These are phyloP conservation scores for Halcyon smyrnensis DNA, from an alignment of 2,797 vertebrate genomes.

Conservation along the genomic window DNA sequence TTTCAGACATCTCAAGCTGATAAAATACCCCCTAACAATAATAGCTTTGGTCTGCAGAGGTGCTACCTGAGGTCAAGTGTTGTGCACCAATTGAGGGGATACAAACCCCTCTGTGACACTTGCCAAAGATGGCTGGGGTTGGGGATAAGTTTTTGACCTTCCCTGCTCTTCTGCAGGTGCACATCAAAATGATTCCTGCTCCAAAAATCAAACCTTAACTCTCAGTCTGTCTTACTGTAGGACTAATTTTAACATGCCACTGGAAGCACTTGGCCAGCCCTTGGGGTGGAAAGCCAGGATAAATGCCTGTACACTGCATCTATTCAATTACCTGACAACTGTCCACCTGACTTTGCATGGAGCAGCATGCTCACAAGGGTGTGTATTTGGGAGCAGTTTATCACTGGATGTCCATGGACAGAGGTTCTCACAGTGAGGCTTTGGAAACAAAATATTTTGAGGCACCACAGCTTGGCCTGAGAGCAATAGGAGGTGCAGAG, in stretches of 20 bases:
- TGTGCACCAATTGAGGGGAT: rapidly evolving
- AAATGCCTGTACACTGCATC: neutral
- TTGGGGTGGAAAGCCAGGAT: neutral
- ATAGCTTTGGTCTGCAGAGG: neutral
- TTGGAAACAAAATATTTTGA: neutral
- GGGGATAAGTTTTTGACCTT: neutral
- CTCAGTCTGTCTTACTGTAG: neutral
- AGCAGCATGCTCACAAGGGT: neutral
- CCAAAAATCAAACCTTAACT: neutral
- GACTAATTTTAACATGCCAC: neutral
- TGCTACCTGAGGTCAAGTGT: no score
- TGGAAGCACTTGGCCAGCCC: neutral
- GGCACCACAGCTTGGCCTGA: neutral
- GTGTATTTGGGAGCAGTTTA: neutral
- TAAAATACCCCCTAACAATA: neutral
- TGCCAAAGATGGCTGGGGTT: neutral
- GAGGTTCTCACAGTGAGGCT: neutral
- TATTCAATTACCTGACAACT: neutral
- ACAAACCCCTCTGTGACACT: neutral
- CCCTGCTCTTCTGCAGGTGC: neutral
- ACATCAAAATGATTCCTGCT: neutral
- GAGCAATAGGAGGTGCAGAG: neutral
- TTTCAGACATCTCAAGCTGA: neutral
- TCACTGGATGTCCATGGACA: rapidly evolving
- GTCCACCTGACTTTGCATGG: rapidly evolving